Evolutionary conservation across 2,888 invertebrate species (phyloP).

Genomic region (Strigamia maritima): DNA sequence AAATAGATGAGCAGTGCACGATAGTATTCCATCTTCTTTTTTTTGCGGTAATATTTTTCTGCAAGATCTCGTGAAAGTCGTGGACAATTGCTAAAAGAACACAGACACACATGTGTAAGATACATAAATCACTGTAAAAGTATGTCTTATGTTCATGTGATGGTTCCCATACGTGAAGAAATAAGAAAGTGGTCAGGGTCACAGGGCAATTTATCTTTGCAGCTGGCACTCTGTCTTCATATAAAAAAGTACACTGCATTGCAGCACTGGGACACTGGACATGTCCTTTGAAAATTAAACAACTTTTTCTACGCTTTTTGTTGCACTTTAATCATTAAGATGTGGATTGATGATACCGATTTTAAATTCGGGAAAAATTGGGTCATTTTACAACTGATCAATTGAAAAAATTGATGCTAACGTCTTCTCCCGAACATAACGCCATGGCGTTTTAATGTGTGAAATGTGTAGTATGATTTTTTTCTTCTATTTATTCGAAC

Average conservation of each 20-base stretch:
- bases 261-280: background rate
- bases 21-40: slow-evolving; percentile 10
- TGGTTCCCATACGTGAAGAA: slow-evolving; percentile 5
- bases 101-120: slow-evolving; percentile 15
- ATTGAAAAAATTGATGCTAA: too few species aligned
- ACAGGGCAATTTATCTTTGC: slow-evolving; percentile 10
- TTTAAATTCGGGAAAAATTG: too few species aligned
- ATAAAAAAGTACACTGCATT: slow-evolving; percentile 2
- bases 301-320: background rate
- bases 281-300: background rate
- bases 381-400: too few species aligned
- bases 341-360: too few species aligned
- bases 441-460: too few species aligned
- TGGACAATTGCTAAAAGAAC: slow-evolving; percentile 5
- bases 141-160: background rate
- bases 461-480: too few species aligned
- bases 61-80: background rate
- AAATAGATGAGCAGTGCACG: slow-evolving; percentile 4
- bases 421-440: too few species aligned
- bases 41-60: background rate
- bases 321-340: background rate
- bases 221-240: slow-evolving; percentile 1
- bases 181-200: slow-evolving; percentile 15
- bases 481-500: too few species aligned
- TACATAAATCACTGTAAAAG: slow-evolving; percentile 10